Base-by-base conservation (phyloP, 2,113 vertebrate genomes). In the Istiophorus platypterus region DNA sequence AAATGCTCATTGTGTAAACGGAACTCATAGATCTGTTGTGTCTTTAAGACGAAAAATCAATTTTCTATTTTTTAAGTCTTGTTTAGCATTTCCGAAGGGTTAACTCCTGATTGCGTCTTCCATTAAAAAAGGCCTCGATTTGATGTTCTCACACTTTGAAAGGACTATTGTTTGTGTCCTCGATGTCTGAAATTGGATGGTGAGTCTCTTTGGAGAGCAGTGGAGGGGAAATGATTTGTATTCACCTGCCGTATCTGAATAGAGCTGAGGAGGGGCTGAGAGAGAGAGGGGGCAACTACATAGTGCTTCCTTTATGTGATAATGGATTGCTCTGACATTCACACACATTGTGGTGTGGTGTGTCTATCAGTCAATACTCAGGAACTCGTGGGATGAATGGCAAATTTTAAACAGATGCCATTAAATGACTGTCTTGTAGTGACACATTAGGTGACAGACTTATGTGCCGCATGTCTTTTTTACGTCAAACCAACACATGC, bases 211-310 rank as follows among this genome's bases (percentile, higher is more conserved):
- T 93, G 70, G 90, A 72, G 86, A 88, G 91, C 93, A 90, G 88
- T 72, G 79, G 80, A 93, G 94, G 91, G 91, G 93, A 95, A 95
- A 85, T 90, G 82, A 95, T 95, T 94, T 92, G 90, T 95, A 93
- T 95, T 95, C 94, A 95, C 95, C 92, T 95, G 95, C 94, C 51
- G 90, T 85, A 78, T 89, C 70, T 94, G 91, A 95, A 92, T 93
- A 57, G 91, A 85, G 82, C 85, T 70, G 82, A 88, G 92, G 91
- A 91, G 89, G 91, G 80, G 85, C 65, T 47, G 47, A 85, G 78
- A 66, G 74, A 37, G 58, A 17, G 69, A 3, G 82, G 58, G 76
- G 63, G 70, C 39, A 22, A 57, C 86, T 76, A 89, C 90, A 93
- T 92, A 88, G 89, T 64, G 84, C 82, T 79, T 89, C 72, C 90